Evolutionary conservation across 2,113 vertebrate genomes (phyloP).

Genomic region (Camelus bactrianus): DNA sequence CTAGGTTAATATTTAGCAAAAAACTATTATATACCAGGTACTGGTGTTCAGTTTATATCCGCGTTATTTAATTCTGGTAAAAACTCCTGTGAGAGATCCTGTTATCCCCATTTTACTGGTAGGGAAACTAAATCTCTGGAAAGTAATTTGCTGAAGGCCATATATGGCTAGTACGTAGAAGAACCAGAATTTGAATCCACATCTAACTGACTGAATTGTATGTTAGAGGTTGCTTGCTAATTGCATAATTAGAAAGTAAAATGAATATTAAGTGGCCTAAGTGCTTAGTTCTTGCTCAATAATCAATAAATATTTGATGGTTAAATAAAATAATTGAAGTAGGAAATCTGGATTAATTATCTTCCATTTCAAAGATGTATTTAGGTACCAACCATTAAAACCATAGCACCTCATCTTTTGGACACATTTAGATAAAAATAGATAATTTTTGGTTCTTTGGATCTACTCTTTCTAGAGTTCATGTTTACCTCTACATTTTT

Average conservation of each 20-base stretch:
- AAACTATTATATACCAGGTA: not conserved
- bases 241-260: not conserved
- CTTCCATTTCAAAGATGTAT: not conserved
- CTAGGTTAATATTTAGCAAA: conserved; percentile 3
- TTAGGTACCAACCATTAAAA: not conserved
- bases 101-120: not conserved
- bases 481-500: not conserved
- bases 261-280: not conserved
- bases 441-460: not conserved
- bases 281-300: not conserved
- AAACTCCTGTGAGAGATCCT: not conserved
- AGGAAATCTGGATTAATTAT: conserved; percentile 14
- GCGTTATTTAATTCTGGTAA: conserved; percentile 15
- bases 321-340: conserved; percentile 6
- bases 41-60: not conserved
- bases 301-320: not conserved
- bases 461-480: not conserved
- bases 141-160: not conserved
- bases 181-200: not conserved
- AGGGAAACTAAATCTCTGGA: not conserved
- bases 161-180: not conserved
- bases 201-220: not conserved
- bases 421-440: conserved; percentile 1
- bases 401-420: not conserved
- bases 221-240: not conserved